Conservation (phyloP, 2,888 invertebrate species). For the Diarsia mendica region DNA sequence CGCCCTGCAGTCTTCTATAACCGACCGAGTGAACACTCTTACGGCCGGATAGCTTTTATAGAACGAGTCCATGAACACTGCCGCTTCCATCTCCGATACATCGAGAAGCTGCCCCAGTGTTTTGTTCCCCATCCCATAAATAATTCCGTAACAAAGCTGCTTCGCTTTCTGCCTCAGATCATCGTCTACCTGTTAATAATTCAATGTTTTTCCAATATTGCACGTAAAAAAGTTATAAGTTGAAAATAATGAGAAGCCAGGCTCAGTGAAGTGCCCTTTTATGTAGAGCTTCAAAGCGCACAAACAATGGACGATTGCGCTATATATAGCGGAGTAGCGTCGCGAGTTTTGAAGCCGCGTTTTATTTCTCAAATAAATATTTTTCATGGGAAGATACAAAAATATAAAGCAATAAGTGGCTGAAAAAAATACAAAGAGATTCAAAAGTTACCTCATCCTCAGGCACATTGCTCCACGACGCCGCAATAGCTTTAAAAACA, state of each 20-base stretch:
- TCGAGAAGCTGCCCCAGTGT: slow-evolving; percentile 95
- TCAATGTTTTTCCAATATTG: slow-evolving; percentile 25
- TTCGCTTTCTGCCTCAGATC: slow-evolving; percentile 96
- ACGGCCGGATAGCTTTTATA: slow-evolving; percentile 94
- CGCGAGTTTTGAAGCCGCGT: slow-evolving; percentile 11
- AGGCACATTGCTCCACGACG: slow-evolving; percentile 94
- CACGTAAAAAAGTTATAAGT: slow-evolving; percentile 1
- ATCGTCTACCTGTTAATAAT: slow-evolving; percentile 91
- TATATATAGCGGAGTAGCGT: slow-evolving; percentile 9
- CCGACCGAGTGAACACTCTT: slow-evolving; percentile 87
- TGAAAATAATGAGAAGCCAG: slow-evolving; percentile 25
- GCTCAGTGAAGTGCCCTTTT: slow-evolving; percentile 28
- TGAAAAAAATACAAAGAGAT: not conserved
- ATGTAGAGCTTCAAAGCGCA: slow-evolving; percentile 17
- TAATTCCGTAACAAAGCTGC: slow-evolving; percentile 98
- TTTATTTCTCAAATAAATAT: not conserved
- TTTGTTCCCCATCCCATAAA: slow-evolving; percentile 98
- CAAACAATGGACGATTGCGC: slow-evolving; percentile 27
- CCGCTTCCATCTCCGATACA: slow-evolving; percentile 94
- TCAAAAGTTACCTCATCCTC: slow-evolving; percentile 89
- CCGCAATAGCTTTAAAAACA: slow-evolving; percentile 96
- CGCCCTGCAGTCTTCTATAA: slow-evolving; percentile 91
- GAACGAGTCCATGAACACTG: slow-evolving; percentile 94
- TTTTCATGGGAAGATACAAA: not conserved
- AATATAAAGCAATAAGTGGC: not conserved